A percentile compares a stretch with the other conserved stretches of the same genome.
phyloP scores from a whole-genome alignment of 2,797 vertebrate species.

The Pteropus rufus region DNA sequence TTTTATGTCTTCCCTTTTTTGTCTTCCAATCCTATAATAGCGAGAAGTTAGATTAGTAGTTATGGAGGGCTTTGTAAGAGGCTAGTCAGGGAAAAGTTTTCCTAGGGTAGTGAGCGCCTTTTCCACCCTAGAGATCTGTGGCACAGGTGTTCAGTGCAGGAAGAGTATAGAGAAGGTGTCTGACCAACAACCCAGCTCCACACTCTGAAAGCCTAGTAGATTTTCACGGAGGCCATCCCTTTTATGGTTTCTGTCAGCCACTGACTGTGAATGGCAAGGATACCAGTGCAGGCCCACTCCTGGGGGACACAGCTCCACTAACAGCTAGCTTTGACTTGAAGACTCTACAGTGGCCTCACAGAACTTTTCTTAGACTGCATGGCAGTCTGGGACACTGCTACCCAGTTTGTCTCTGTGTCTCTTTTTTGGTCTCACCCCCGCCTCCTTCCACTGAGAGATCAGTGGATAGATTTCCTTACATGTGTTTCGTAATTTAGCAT shows the following conservation, averaged over 20 bases:
- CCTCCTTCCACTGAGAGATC: background rate
- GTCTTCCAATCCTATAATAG: background rate
- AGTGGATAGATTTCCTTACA: background rate
- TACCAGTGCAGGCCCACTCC: background rate
- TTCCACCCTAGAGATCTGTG: background rate
- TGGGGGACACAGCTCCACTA: background rate
- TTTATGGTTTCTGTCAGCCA: background rate
- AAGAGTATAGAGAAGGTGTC: background rate
- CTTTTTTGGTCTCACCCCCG: background rate
- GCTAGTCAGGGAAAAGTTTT: background rate
- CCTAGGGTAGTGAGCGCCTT: background rate
- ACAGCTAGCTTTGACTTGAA: background rate
- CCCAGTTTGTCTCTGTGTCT: too few relatives aligned
- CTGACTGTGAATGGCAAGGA: background rate
- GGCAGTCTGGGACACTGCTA: background rate
- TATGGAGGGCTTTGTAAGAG: background rate
- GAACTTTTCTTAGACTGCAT: background rate
- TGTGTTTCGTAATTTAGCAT: background rate
- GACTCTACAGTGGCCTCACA: background rate
- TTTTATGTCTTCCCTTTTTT: background rate
- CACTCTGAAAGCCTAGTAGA: background rate
- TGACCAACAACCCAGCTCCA: background rate
- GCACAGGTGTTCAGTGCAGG: background rate
- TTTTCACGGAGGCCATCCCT: background rate
- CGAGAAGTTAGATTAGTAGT: background rate